These are phyloP conservation scores for Thermophis baileyi DNA, from an alignment of 2,113 vertebrate species.

Conservation along the genomic window DNA sequence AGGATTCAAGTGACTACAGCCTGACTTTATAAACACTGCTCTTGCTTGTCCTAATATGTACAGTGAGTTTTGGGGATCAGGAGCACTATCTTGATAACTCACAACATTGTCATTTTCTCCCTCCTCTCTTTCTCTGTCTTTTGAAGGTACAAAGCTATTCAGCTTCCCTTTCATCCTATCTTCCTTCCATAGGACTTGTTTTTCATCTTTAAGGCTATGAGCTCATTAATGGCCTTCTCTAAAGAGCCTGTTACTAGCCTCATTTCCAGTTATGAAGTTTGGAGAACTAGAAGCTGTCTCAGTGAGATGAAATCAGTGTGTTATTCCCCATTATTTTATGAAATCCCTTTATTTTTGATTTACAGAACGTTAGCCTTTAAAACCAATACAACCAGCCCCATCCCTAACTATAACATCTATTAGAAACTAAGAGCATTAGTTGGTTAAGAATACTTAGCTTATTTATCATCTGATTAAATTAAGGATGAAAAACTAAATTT, in stretches of 20 bases:
- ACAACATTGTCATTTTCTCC: background rate
- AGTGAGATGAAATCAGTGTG: background rate
- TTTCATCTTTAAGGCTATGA: background rate
- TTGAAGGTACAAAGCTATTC: background rate
- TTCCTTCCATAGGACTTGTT: background rate
- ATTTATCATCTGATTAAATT: background rate
- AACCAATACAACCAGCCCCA: background rate
- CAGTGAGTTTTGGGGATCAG: background rate
- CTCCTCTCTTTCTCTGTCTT: background rate
- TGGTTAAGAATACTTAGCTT: background rate
- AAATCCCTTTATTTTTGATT: background rate
- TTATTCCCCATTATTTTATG: background rate
- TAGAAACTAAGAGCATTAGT: background rate
- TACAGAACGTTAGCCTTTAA: background rate
- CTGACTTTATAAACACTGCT: background rate
- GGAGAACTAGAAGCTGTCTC: background rate
- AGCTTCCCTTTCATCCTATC: background rate
- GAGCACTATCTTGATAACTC: background rate
- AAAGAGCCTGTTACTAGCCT: background rate
- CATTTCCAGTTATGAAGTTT: background rate
- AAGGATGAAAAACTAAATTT: background rate
- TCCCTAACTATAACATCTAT: background rate
- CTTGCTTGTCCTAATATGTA: background rate
- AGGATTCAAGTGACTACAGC: background rate
- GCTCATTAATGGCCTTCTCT: background rate